Evolutionary conservation across 2,888 invertebrate genomes (phyloP).

Genomic region (Amphipoea lucens): DNA sequence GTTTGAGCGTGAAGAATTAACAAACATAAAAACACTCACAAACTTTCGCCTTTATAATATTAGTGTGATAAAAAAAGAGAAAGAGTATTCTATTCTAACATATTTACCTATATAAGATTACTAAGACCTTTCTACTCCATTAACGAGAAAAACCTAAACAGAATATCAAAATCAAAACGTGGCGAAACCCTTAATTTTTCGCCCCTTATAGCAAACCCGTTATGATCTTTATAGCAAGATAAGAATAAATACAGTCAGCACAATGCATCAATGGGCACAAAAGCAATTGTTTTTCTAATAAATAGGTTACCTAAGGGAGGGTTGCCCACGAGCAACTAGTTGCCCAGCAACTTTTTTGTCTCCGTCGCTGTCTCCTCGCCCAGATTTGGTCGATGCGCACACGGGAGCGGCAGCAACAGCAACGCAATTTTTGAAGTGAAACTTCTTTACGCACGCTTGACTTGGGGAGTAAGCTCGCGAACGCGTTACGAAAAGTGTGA

Average conservation of each 20-base stretch:
- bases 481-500: no score
- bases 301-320: constrained; percentile 41
- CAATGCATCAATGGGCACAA: constrained; percentile 53
- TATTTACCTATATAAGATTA: not conserved
- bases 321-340: not conserved
- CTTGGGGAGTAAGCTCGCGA: no score
- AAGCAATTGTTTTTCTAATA: constrained; percentile 52
- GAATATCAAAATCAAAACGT: constrained; percentile 16
- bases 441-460: no score
- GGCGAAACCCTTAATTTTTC: constrained; percentile 21
- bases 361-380: not conserved
- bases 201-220: constrained; percentile 14
- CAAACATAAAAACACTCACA: no score
- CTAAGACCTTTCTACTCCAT: not conserved
- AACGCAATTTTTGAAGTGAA: not conserved
- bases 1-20: no score
- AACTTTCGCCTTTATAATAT: no score
- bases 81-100: not conserved
- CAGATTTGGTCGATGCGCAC: not conserved
- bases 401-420: not conserved
- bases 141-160: constrained; percentile 12
- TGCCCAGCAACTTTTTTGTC: not conserved
- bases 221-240: constrained; percentile 45
- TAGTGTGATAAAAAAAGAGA: not conserved
- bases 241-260: constrained; percentile 44